A percentile compares a stretch with the other conserved stretches of the same genome.
Conservation (phyloP, 2,113 vertebrate genomes). For the Rhea americana region DNA sequence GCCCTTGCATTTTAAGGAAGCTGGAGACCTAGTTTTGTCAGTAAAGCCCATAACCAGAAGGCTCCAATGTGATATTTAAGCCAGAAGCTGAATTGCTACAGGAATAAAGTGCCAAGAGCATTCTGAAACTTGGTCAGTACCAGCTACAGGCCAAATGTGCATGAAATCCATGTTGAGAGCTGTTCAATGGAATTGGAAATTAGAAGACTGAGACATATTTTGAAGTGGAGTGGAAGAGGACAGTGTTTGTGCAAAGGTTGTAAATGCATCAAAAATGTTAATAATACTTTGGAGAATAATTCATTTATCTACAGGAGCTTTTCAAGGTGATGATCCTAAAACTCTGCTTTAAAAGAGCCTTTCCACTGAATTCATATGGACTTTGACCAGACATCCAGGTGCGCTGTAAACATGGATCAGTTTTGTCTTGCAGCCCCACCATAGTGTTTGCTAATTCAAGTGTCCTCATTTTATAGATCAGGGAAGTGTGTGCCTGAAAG, state of each 20-base stretch:
- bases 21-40: background rate
- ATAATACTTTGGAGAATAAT: background rate
- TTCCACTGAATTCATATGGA: background rate
- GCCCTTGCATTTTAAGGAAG: background rate
- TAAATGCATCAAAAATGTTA: background rate
- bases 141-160: background rate
- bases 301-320: background rate
- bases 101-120: background rate
- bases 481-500: background rate
- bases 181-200: background rate
- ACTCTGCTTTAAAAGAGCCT: background rate
- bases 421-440: background rate
- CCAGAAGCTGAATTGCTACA: background rate
- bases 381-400: background rate
- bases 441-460: accelerated
- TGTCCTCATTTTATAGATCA: background rate
- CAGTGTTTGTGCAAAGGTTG: background rate
- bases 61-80: background rate
- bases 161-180: background rate
- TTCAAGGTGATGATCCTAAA: background rate
- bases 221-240: background rate
- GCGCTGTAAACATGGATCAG: background rate
- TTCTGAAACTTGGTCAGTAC: background rate
- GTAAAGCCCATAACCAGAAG: background rate
- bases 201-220: accelerated